Evolutionary conservation across 2,113 vertebrate genomes (phyloP), one percentile per base, ranked within the genome.

Genomic region (Platysternon megacephalum): DNA sequence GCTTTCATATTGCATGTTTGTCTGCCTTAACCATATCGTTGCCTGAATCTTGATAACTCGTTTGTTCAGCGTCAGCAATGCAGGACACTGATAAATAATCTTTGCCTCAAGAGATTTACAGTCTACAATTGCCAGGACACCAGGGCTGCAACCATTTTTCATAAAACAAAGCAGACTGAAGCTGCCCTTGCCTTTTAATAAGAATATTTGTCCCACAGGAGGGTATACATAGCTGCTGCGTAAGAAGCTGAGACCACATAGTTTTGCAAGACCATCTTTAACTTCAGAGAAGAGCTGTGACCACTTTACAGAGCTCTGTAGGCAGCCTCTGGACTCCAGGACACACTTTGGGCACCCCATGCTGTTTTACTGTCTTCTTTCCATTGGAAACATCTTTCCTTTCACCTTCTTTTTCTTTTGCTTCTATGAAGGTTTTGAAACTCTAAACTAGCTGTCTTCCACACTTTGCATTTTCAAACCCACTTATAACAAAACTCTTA

Each of bases 361-460:
- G 58, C 83, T 85, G 48, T 51, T 49, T 52, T 35, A 5, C 56
- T 19, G 48, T 44, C 65, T 24, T 82, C 56, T 65, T 9, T 82
- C 86, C 91, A 61, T 92, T 49, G 22, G 14, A 92, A 86, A 82
- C 61, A 49, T 56, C 48, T 86, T 87, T 5, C 1, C 86, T 96
- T 84, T 96, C 29, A 68, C 85, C 80, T 95, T 22, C 19, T 53
- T 0, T 56, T 95, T 32, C 21, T 90, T 94, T 91, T 84, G 32
- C 55, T 91, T 90, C 84, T 89, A 4, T n/a, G 1, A 29, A 78
- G 86, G 53, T 94, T 91, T 91, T 82, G 80, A 94, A 93, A 94
- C 0, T 74, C 39, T 3, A 32, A 94, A n/a, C 86, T 90, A 2
- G 85, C 68, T 91, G 72, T 51, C 74, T 79, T 89, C 78, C 49